Evolutionary conservation across 2,888 invertebrate genomes (phyloP).

Genomic region (Clanis bilineata): DNA sequence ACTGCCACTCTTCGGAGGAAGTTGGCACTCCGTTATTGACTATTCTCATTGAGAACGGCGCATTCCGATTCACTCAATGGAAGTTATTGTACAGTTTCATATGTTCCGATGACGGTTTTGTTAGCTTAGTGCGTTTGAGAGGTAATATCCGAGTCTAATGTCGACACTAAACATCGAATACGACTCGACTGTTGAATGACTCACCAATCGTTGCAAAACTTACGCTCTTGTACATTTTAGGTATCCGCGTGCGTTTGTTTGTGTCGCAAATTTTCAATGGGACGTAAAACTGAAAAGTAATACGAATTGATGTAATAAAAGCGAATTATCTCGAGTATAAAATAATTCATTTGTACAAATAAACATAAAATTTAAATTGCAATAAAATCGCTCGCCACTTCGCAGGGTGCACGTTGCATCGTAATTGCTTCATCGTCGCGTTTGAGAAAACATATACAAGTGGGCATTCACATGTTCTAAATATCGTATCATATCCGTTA

Average conservation of each 20-base stretch:
- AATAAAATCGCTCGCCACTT: conserved; percentile 46
- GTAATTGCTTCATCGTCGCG: conserved; percentile 62
- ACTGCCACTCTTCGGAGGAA: conserved; percentile 61
- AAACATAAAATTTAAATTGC: conserved; percentile 50
- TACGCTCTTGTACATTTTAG: conserved; percentile 14
- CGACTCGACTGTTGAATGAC: conserved; percentile 31
- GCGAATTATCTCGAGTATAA: conserved; percentile 35
- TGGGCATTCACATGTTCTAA: conserved; percentile 36
- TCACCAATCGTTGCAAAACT: conserved; percentile 28
- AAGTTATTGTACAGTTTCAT: conserved; percentile 55
- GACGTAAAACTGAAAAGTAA: conserved; percentile 14
- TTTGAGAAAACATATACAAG: conserved; percentile 44
- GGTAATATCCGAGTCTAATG: conserved; percentile 41
- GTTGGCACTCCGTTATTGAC: conserved; percentile 64
- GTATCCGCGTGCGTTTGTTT: conserved; percentile 19
- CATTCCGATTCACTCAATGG: conserved; percentile 66
- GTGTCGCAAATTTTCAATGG: conserved; percentile 19
- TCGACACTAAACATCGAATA: conserved; percentile 13
- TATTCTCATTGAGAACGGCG: conserved; percentile 60
- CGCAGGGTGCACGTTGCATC: conserved; percentile 49
- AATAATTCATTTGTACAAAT: conserved; percentile 44
- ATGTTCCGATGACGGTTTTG: conserved; percentile 52
- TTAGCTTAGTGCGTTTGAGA: conserved; percentile 52
- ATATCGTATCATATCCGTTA: conserved; percentile 37
- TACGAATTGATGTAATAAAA: conserved; percentile 23